Base-by-base conservation (phyloP, 2,888 invertebrate species). In the Criorhina ranunculi region DNA sequence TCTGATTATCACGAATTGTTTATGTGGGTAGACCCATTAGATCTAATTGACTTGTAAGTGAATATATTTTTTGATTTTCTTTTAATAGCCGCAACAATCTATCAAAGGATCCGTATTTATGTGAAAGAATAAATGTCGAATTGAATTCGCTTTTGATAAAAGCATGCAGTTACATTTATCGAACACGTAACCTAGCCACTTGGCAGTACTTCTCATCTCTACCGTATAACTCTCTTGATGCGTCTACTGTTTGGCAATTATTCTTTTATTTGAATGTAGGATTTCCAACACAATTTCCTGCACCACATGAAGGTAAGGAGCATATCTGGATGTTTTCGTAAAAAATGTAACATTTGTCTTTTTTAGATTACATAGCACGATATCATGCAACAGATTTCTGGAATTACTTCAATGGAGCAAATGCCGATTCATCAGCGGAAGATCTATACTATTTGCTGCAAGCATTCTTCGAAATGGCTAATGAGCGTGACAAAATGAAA, bases 201-300 rank as follows among this genome's bases (percentile, higher is more conserved):
- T 96, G 96, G 95, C 96, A 97, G 90, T 96, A 96, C 92, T 93
- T 96, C 87, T 95, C 96, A 11, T 94, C 95, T 17, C 93, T 96
- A 87, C 96, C 96, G 0, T 96, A 94, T 88, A 92, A 93, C 81
- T 92, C 93, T 55, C 93, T 95, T 31, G 93, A 94, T 8, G 89
- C 93, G 0, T 91, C 92, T 57, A 93, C 93, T 5, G 89, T 95
- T n/a, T 95, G 95, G 95, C 93, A 93, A 88, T 92, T 95, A 73
- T 95, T 94, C 89, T 94, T 94, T 88, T 93, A 93, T 87, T 90
- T 95, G 5, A 95, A 94, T 87, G 91, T 93, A 55, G 93, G 93
- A 0, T 94, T 94, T 87, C 91, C 91, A 37, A 89, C 89, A 9
- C 92, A 93, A 64, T 75, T 89, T 49, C 82, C 81, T 11, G 85